Percentiles rank a stretch among this genome's conserved stretches.
Conservation (phyloP, 2,113 vertebrate species). For the Eubucco bourcierii region DNA sequence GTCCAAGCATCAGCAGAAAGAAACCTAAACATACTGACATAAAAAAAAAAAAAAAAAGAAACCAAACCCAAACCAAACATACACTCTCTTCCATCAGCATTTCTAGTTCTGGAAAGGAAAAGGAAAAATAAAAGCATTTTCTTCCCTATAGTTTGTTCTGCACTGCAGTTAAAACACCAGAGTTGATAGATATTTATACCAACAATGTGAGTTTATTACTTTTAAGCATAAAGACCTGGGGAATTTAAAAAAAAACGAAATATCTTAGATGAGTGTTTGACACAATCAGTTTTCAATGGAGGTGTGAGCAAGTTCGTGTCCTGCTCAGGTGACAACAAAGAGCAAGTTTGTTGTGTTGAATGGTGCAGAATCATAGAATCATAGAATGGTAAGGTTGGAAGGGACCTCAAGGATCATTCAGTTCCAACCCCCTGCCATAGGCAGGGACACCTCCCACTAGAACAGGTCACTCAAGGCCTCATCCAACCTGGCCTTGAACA, state of each 20-base stretch:
- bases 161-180: not conserved
- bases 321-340: not conserved
- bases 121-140: not conserved
- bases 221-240: not conserved
- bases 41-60: not conserved
- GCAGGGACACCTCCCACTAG: no score
- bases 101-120: not conserved
- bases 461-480: no score
- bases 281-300: not conserved
- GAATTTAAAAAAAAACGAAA: no score
- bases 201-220: not conserved
- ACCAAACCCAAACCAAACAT: no score
- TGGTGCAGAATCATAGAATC: no score
- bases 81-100: fast-evolving
- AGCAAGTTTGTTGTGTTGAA: not conserved
- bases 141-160: not conserved
- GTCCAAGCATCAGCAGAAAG: not conserved
- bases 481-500: no score
- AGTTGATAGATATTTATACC: not conserved
- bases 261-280: not conserved
- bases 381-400: no score
- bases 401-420: no score
- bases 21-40: not conserved
- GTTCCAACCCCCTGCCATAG: no score
- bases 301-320: not conserved